Conservation (phyloP, 1,140 invertebrate species). For the Kradibia gibbosae region DNA sequence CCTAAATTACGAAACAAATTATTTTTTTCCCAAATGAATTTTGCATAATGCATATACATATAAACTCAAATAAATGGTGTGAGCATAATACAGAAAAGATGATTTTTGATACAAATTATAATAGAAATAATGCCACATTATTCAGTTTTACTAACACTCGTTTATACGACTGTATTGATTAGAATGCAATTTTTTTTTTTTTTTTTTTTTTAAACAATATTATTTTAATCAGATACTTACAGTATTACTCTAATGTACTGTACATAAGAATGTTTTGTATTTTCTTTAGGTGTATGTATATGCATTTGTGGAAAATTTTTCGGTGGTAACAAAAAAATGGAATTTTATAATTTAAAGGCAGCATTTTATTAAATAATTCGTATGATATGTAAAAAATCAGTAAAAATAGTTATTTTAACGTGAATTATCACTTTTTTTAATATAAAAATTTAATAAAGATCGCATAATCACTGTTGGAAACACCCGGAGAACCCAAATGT, state of each 20-base stretch:
- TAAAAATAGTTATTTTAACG: not conserved
- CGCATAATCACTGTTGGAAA: not conserved
- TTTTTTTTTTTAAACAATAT: not conserved
- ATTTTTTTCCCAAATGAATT: not conserved
- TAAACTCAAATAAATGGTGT: no score
- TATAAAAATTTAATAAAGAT: not conserved
- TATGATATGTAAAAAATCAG: not conserved
- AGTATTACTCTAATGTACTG: no score
- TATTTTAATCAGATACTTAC: no score
- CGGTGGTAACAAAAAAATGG: conserved; percentile 9
- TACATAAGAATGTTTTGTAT: no score
- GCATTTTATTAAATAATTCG: not conserved
- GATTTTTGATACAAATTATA: no score
- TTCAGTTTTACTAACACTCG: no score
- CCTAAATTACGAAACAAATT: no score
- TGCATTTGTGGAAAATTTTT: not conserved
- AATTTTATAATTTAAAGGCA: conserved; percentile 7
- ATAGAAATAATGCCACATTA: no score
- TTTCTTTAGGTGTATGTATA: conserved; percentile 29
- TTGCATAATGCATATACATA: no score
- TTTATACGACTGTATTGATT: no score
- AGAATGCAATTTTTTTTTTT: no score
- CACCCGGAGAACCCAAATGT: not conserved
- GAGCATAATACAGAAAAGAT: no score
- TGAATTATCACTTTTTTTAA: not conserved